Evolutionary conservation across 2,797 vertebrate species (phyloP).

Genomic region (Chiroxiphia lanceolata): DNA sequence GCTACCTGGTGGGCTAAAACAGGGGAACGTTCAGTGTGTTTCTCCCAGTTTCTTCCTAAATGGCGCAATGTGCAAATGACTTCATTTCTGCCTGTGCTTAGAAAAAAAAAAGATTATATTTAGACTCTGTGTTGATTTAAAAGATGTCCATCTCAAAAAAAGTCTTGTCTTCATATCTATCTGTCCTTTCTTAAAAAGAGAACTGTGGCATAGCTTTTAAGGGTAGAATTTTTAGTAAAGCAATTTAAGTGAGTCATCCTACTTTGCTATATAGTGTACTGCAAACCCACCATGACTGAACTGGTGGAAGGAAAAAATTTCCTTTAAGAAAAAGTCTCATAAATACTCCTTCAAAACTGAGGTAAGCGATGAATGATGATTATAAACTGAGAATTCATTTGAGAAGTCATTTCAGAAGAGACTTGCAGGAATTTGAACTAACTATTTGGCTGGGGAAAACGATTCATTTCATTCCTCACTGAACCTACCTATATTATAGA

Average conservation of each 20-base stretch:
- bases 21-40: not conserved
- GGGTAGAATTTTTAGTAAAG: not conserved
- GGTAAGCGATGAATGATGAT: not conserved
- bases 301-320: not conserved
- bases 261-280: not conserved
- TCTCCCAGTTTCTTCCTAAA: not conserved
- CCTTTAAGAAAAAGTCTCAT: not conserved
- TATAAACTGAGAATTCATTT: not conserved
- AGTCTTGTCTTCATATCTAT: not conserved
- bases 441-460: not conserved
- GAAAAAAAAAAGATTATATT: not conserved
- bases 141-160: not conserved
- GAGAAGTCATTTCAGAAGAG: not conserved
- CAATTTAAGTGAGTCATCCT: not conserved
- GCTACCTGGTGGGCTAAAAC: not conserved
- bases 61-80: not conserved
- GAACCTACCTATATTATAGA: not conserved
- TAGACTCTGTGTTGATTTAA: not conserved
- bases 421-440: not conserved
- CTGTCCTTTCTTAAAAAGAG: not conserved
- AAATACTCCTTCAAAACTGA: not conserved
- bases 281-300: not conserved
- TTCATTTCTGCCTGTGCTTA: not conserved
- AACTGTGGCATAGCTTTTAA: not conserved
- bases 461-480: not conserved